A percentile compares a stretch with the other conserved stretches of the same genome.
Conservation (phyloP, 2,113 vertebrate species). For the Melanostigma gelatinosum region DNA sequence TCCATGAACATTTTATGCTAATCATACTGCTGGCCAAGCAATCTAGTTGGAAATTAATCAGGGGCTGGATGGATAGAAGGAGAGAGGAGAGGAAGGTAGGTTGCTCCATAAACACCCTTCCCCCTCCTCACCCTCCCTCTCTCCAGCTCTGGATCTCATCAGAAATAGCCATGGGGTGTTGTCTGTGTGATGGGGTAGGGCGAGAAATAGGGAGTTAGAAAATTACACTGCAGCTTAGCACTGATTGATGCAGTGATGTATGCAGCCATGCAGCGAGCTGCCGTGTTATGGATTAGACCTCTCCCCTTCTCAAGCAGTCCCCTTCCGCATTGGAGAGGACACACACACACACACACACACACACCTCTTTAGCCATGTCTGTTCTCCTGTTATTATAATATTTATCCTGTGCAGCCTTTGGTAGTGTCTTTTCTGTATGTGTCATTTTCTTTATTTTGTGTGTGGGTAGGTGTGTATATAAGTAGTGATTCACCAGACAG, state of each 20-base stretch:
- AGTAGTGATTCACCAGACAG: conserved; percentile 33
- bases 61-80: conserved; percentile 62
- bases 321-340: conserved; percentile 56
- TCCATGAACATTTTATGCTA: conserved; percentile 88
- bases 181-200: conserved; percentile 84
- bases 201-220: conserved; percentile 84
- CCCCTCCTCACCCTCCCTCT: conserved; percentile 61
- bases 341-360: conserved; percentile 8
- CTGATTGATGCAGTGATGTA: conserved; percentile 84
- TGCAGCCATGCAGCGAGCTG: conserved; percentile 78
- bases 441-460: conserved; percentile 26
- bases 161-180: conserved; percentile 87
- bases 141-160: conserved; percentile 82
- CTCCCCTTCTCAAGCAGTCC: conserved; percentile 53
- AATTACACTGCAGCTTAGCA: conserved; percentile 85
- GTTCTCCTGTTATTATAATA: conserved; percentile 55
- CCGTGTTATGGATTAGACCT: conserved; percentile 78
- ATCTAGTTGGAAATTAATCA: conserved; percentile 87
- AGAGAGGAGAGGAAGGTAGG: conserved; percentile 53
- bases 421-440: conserved; percentile 37
- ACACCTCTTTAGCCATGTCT: conserved; percentile 46
- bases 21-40: conserved; percentile 83
- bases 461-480: conserved; percentile 26
- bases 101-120: conserved; percentile 73
- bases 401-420: conserved; percentile 45